Conservation (phyloP, 2,797 vertebrate genomes). For the Cuculus canorus region DNA sequence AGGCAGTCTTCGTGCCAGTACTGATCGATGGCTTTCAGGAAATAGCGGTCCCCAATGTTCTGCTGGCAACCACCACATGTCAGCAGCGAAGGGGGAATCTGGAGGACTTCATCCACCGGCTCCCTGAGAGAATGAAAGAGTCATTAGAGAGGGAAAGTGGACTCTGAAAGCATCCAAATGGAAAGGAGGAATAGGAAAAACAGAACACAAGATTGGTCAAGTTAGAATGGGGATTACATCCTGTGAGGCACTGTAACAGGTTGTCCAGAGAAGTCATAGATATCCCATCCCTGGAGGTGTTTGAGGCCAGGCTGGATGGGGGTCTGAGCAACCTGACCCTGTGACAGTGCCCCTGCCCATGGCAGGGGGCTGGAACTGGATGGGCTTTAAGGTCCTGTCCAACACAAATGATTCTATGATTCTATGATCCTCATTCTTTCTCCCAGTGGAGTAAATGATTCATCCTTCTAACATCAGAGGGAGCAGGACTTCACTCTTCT, state of each 20-base stretch:
- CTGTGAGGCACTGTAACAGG: too few relatives aligned
- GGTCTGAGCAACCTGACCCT: too few relatives aligned
- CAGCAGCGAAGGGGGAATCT: constrained; percentile 94
- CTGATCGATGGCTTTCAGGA: constrained; percentile 98
- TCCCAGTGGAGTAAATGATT: not conserved
- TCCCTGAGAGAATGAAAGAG: constrained; percentile 78
- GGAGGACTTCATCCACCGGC: constrained; percentile 97
- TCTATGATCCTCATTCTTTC: not conserved
- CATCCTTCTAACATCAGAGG: not conserved
- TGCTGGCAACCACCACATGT: constrained; percentile 98
- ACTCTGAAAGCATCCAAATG: rapidly evolving
- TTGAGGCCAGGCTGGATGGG: too few relatives aligned
- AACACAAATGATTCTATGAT: too few relatives aligned
- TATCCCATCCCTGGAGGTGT: too few relatives aligned
- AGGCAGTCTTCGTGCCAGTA: constrained; percentile 99
- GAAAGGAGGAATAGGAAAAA: not conserved
- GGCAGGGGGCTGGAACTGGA: too few relatives aligned
- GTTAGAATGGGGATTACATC: not conserved
- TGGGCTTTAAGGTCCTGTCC: too few relatives aligned
- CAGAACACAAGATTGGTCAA: rapidly evolving
- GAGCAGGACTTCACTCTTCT: not conserved
- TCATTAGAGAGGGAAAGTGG: rapidly evolving
- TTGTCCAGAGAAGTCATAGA: too few relatives aligned
- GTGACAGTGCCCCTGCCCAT: too few relatives aligned
- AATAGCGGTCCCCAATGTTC: constrained; percentile 97